Base-by-base conservation (phyloP, 2,113 vertebrate species). In the Paracanthobrama guichenoti region DNA sequence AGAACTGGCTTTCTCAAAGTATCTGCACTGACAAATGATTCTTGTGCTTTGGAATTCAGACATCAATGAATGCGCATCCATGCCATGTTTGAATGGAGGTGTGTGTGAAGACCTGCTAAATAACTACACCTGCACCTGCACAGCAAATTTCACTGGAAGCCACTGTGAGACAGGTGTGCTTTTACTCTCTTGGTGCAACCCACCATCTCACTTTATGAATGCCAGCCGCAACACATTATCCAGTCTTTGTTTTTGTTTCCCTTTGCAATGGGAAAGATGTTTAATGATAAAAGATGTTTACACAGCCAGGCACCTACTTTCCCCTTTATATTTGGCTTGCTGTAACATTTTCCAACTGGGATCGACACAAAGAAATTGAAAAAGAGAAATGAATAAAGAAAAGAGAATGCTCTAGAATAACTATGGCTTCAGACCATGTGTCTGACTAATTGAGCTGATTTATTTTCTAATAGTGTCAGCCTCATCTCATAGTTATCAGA, bases 101-200 rank as follows among this genome's bases (percentile, higher is more conserved):
- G 92, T 93, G 1, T 99, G 98, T 42, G 12, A 95, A 0, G 94
- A 97, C 87, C 90, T 89, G 85, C 89, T 95, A 5, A 87, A 94
- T 82, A 94, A 95, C 89, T 99, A 96, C 92, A 95, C 92, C 86
- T 99, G 97, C 24, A 26, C 92, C 57, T 98, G 97, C 83, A 87
- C 91, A 0, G 86, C 92, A 59, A 88, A 92, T 86, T 98, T 96
- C 86, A 93, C 92, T 31, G 98, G 98, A 88, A 89, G 66, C 5
- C 94, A 89, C 89, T 99, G 98, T 0, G 96, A 99, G 90, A 96
- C 93, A 96, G 96, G 98, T 98, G 89, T 90, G 88, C 59, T 82
- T 67, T 16, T 24, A 11, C 13, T 46, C 66, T 79, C 31, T 59
- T 57, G 3, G 42, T 81, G 62, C 44, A 85, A 13, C 53, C 44